A percentile compares a stretch with the other conserved stretches of the same genome.
phyloP scores from a whole-genome alignment of 1,140 invertebrate species.

The Anastrepha obliqua region DNA sequence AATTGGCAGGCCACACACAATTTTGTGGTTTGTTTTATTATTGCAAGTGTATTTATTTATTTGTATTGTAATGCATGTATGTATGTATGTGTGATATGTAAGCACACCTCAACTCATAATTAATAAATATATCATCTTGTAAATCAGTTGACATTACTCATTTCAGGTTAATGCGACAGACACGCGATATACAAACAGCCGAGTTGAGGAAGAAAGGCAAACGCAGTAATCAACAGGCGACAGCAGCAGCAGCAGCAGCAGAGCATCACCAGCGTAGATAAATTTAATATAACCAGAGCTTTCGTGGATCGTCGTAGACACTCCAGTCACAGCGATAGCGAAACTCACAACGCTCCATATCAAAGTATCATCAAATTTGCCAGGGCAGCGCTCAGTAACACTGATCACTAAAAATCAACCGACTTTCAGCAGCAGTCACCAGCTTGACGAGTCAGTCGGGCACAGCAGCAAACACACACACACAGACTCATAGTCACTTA shows the following conservation, averaged over 20 bases:
- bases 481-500: too few species aligned
- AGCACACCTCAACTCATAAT: not conserved
- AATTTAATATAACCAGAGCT: not conserved
- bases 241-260: not conserved
- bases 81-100: not conserved
- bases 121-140: slow-evolving; percentile 20
- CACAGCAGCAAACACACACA: not conserved
- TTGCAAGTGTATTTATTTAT: not conserved
- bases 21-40: not conserved
- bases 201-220: slow-evolving; percentile 9
- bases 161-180: slow-evolving; percentile 48
- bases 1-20: not conserved
- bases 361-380: too few species aligned
- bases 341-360: slow-evolving; percentile 1
- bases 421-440: slow-evolving; percentile 21
- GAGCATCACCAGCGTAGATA: not conserved
- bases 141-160: slow-evolving; percentile 43
- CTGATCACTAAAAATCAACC: not conserved
- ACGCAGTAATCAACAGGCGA: not conserved
- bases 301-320: not conserved
- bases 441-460: slow-evolving; percentile 28
- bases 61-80: not conserved
- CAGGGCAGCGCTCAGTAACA: not conserved
- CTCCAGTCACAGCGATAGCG: slow-evolving; percentile 34
- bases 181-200: not conserved